Base-by-base conservation (phyloP, 2,113 vertebrate species). In the Eleginops maclovinus region DNA sequence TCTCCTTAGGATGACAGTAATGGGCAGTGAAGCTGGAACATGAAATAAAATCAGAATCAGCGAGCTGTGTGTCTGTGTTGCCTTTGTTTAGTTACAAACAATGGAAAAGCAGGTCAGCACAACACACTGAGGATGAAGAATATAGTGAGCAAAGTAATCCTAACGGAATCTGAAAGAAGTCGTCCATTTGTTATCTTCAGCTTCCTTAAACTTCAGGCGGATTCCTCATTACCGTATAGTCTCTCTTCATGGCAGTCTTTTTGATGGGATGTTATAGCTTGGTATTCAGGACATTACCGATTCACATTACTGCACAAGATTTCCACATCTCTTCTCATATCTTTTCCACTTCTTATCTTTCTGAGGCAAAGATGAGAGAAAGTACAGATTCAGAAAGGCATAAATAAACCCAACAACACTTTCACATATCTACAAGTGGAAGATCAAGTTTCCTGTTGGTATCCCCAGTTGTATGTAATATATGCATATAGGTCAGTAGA, bases 401-500 rank as follows among this genome's bases (percentile, higher is more conserved):
- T 10, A 3, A 14, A 49, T 10, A 16, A 70, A 76, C 58, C 28
- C 0, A 69, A 54, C 63, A 13, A 81, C 40, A 21, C 31, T 6
- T n/a, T 26, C 21, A 56, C 28, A 64, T 4, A 47, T 71, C 44
- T 43, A 60, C 80, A 75, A 80, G 22, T 44, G 46, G 69, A 78
- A 80, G 66, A 49, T 77, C 49, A 80, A 74, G 79, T 36, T 76
- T 36, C 47, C 71, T 17, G 2, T 67, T 68, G 75, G 80, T 54
- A 72, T 77, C 70, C 63, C 87, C 61, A 76, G 47, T 74, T 73
- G 65, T 72, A 43, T 68, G 58, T 89, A 85, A 92, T 89, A 58
- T 78, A 92, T 93, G 91, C 85, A 94, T 92, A 72, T 93, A 91
- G 92, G 93, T 89, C 90, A 93, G 89, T 89, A 72, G 91, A 87